Evolutionary conservation across 2,797 vertebrate species (phyloP).

Genomic region (Tiaroga cobitis): DNA sequence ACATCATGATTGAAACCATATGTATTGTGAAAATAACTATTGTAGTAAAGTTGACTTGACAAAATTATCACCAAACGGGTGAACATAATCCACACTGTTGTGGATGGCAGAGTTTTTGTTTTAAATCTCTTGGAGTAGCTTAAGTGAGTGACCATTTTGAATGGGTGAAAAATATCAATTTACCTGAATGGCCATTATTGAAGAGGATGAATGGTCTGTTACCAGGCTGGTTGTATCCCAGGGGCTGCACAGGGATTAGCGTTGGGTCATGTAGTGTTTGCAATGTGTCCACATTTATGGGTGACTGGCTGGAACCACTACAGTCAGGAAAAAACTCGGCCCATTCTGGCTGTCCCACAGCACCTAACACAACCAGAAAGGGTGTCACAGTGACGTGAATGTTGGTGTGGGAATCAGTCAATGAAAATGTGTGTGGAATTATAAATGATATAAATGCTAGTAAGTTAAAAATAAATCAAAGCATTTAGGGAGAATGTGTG

Average conservation of each 20-base stretch:
- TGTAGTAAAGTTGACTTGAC: neutral
- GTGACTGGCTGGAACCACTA: slow-evolving; percentile 84
- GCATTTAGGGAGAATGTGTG: neutral
- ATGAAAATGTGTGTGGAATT: neutral
- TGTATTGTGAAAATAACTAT: neutral
- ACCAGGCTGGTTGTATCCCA: slow-evolving; percentile 79
- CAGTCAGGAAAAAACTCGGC: slow-evolving; percentile 80
- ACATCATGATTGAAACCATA: neutral
- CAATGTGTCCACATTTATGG: slow-evolving; percentile 80
- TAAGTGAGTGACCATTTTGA: neutral
- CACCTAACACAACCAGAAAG: slow-evolving; percentile 71
- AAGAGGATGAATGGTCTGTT: slow-evolving; percentile 73
- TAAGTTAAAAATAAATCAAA: neutral
- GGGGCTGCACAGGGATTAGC: slow-evolving; percentile 73
- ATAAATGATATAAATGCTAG: neutral
- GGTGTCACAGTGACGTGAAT: neutral
- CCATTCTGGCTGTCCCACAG: slow-evolving; percentile 87
- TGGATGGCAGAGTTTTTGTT: neutral
- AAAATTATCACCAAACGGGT: neutral
- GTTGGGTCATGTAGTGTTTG: slow-evolving; percentile 75
- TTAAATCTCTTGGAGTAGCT: neutral
- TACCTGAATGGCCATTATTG: slow-evolving; percentile 93
- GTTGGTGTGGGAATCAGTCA: neutral
- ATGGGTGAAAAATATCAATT: slow-evolving; percentile 50
- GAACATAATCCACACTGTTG: neutral